Conservation (phyloP, 2,888 invertebrate species). For the Melieria crassipennis region DNA sequence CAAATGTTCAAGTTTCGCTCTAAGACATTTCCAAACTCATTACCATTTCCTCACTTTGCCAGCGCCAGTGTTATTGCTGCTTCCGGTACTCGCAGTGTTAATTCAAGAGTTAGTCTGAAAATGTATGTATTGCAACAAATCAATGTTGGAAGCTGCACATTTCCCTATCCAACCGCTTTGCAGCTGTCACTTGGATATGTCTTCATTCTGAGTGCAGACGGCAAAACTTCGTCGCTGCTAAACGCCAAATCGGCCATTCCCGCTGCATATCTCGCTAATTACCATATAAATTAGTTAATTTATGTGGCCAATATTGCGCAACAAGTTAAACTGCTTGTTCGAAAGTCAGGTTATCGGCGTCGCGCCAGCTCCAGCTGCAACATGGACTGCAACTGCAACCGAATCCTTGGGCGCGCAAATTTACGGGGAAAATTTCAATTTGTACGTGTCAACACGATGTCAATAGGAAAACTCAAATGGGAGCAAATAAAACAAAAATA, state of each 20-base stretch:
- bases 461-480: conserved; percentile 33
- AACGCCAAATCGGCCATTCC: not conserved
- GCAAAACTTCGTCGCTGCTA: too few relatives aligned
- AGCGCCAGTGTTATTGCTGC: too few relatives aligned
- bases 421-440: conserved; percentile 41
- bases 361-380: conserved; percentile 15
- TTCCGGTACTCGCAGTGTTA: too few relatives aligned
- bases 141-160: too few relatives aligned
- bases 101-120: too few relatives aligned
- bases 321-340: conserved; percentile 30
- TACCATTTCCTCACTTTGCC: too few relatives aligned
- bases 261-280: conserved; percentile 34
- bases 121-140: too few relatives aligned
- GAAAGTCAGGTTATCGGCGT: conserved; percentile 33
- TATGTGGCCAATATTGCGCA: conserved; percentile 35
- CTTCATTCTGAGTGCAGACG: too few relatives aligned
- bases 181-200: not conserved
- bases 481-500: conserved; percentile 16
- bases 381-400: not conserved
- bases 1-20: too few relatives aligned
- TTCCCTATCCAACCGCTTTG: not conserved
- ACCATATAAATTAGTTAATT: conserved; percentile 38
- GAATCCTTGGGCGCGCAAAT: conserved; percentile 22
- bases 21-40: too few relatives aligned
- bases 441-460: conserved; percentile 45